phyloP scores from a whole-genome alignment of 2,888 invertebrate species.

The Rhimphoctona megacephalus region DNA sequence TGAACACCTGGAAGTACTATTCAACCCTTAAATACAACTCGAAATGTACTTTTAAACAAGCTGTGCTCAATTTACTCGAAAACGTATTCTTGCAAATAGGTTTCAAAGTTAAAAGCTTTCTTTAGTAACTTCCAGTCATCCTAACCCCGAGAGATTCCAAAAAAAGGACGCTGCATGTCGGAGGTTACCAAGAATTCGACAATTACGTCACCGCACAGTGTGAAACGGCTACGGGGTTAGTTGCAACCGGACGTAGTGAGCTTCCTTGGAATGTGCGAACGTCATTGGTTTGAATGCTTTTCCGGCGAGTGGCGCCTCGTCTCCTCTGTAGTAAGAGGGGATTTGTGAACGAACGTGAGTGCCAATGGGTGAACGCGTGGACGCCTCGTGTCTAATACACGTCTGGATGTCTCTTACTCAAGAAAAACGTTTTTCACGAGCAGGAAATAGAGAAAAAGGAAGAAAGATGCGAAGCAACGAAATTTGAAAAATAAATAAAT shows the following conservation, averaged over 20 bases:
- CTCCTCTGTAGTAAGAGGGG: background rate
- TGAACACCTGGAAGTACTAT: background rate
- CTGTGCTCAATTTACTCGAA: background rate
- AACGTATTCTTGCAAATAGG: background rate
- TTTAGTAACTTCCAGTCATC: background rate
- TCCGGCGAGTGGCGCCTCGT: conserved; percentile 49
- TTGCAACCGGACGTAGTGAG: conserved; percentile 67
- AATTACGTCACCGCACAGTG: conserved; percentile 81
- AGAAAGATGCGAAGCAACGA: background rate
- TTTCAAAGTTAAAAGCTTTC: background rate
- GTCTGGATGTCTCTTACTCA: conserved; percentile 34
- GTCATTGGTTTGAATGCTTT: conserved; percentile 83
- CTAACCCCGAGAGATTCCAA: background rate
- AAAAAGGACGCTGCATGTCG: background rate
- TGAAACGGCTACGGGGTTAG: conserved; percentile 81
- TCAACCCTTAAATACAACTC: background rate
- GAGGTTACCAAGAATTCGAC: conserved; percentile 80
- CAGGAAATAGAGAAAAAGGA: background rate
- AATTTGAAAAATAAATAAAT: background rate
- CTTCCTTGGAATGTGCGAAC: conserved; percentile 82
- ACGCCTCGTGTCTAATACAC: conserved; percentile 54
- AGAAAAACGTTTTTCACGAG: background rate
- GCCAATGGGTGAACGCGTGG: conserved; percentile 16
- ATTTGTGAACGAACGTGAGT: conserved; percentile 21
- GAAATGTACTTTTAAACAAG: background rate